Evolutionary conservation across 2,797 vertebrate genomes (phyloP).

Genomic region (Nothura maculosa): DNA sequence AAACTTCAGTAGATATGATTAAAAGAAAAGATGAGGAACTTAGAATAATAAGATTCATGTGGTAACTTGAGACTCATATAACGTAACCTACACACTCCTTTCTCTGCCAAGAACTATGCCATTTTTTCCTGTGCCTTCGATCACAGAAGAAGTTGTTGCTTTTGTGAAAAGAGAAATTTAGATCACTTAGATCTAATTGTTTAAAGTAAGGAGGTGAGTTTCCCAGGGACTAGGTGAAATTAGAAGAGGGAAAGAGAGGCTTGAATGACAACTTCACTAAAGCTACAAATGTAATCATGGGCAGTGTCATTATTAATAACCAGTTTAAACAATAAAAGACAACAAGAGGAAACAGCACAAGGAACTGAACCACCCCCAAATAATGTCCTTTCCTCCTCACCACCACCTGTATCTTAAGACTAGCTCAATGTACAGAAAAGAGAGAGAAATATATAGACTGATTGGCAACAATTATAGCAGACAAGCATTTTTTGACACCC

Average conservation of each 20-base stretch:
- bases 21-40: slow-evolving; percentile 6
- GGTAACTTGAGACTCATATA: not conserved
- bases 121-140: not conserved
- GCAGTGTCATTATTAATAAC: slow-evolving; percentile 23
- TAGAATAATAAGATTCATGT: slow-evolving; percentile 23
- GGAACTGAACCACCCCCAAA: not conserved
- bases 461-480: slow-evolving; percentile 61
- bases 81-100: not conserved
- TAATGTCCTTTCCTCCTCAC: not conserved
- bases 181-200: not conserved
- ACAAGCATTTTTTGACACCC: slow-evolving; percentile 44
- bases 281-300: not conserved
- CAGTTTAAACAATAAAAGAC: not conserved
- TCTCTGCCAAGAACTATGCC: slow-evolving; percentile 4
- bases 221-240: slow-evolving; percentile 10
- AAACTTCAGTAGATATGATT: not conserved
- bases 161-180: not conserved
- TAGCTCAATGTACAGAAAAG: not conserved
- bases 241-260: not conserved
- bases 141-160: slow-evolving; percentile 20
- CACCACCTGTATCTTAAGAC: not conserved
- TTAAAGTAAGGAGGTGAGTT: not conserved
- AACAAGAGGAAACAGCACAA: not conserved
- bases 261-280: not conserved
- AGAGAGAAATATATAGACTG: slow-evolving; percentile 43